A percentile compares a stretch with the other conserved stretches of the same genome.
Conservation (phyloP, 2,888 invertebrate species). For the Callyntrura guangdongensis region DNA sequence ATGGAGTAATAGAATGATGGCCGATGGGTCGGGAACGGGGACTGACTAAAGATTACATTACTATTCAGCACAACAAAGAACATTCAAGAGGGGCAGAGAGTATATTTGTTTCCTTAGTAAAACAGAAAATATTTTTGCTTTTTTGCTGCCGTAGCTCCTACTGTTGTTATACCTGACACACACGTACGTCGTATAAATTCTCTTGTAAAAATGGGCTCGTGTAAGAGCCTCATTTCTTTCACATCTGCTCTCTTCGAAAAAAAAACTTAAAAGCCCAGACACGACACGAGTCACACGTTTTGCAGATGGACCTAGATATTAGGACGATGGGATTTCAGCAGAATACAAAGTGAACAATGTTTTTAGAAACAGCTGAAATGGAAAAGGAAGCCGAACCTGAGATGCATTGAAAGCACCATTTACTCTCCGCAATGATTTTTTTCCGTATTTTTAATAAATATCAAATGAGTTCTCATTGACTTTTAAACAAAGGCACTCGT, state of each 20-base stretch:
- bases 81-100: not conserved
- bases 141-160: not conserved
- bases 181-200: not conserved
- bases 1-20: not conserved
- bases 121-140: slow-evolving; percentile 35
- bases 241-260: slow-evolving; percentile 64
- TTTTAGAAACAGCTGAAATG: slow-evolving; percentile 44
- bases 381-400: slow-evolving; percentile 44
- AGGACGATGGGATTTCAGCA: slow-evolving; percentile 34
- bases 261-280: slow-evolving; percentile 21
- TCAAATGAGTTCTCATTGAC: not conserved
- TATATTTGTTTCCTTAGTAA: not conserved
- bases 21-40: not conserved
- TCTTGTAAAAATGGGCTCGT: slow-evolving; percentile 60
- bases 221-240: slow-evolving; percentile 52
- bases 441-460: not conserved
- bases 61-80: slow-evolving; percentile 18
- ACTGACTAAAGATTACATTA: slow-evolving; percentile 18
- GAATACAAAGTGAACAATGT: slow-evolving; percentile 45
- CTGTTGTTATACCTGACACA: not conserved
- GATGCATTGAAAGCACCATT: slow-evolving; percentile 42
- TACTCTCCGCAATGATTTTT: slow-evolving; percentile 28
- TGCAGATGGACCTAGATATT: slow-evolving; percentile 65
- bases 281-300: slow-evolving; percentile 54
- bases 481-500: slow-evolving; percentile 3